Base-by-base conservation (phyloP, 2,888 invertebrate species). In the Sarcophaga variegata region DNA sequence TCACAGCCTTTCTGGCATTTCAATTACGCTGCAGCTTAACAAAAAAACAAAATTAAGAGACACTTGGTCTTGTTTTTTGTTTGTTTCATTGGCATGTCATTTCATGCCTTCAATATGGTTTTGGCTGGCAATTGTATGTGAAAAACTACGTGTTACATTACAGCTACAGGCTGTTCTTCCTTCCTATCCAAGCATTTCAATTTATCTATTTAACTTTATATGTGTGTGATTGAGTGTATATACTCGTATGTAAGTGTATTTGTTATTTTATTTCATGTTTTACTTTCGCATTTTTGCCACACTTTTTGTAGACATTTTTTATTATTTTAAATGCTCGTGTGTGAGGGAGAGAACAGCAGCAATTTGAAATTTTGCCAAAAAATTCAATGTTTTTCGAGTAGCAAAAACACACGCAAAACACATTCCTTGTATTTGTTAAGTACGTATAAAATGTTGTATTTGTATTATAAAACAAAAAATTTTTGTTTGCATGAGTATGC, bases 111-210 rank as follows among this genome's bases (percentile, higher is more conserved):
- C 71, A 72, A 80, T 83, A 70, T 78, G 60, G 64, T 71, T 76
- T 37, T 37, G 37, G 37, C 37, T 83, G 71, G 71, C 75, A 70
- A 62, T 70, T 80, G 54, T 72, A 45, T 37, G 37, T 10, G 37
- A 37, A 47, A 27, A 63, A 67, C 60, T 80, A 80, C 82, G 76
- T 86, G 86, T 69, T 83, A 83, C 67, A 76, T 80, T 37, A 37
- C 37, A 37, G 37, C 37, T 59, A 63, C 37, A 5, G 27, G 47
- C 45, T 49, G 20, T 45, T 67, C 64, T 22, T 17, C 62, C 8
- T 63, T 71, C 66, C 22, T 60, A 47, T 45, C 25, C 12, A 72
- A n/a, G 8, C 60, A 8, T 62, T 37, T 37, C 37, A 37, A 83
- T 79, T 60, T 79, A 80, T 63, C 71, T 70, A 63, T 78, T 72